Evolutionary conservation across 2,113 vertebrate genomes (phyloP).

Genomic region (Lota lota): DNA sequence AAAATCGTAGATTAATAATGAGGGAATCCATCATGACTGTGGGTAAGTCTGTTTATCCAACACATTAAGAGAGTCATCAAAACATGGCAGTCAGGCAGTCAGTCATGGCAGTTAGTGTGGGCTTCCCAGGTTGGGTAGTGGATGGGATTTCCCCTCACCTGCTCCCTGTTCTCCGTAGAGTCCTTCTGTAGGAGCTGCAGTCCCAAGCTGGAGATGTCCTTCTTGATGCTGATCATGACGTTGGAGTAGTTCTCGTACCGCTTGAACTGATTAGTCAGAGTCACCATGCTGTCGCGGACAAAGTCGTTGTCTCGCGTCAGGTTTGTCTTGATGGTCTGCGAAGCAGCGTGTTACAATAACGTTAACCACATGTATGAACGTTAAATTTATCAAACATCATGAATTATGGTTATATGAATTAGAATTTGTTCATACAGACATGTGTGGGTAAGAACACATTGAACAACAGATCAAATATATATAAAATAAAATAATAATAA

Average conservation of each 20-base stretch:
- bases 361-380: not conserved
- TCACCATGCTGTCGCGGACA: slow-evolving; percentile 85
- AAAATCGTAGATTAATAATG: no score
- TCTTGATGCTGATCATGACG: slow-evolving; percentile 94
- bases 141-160: slow-evolving; percentile 66
- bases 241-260: slow-evolving; percentile 93
- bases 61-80: no score
- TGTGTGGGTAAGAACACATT: no score
- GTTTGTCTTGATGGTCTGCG: slow-evolving; percentile 91
- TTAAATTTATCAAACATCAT: not conserved
- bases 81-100: not conserved
- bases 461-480: no score
- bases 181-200: slow-evolving; percentile 94
- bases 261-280: slow-evolving; percentile 85
- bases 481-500: no score
- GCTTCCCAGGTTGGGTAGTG: not conserved
- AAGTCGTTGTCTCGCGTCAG: slow-evolving; percentile 91
- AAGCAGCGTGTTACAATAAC: slow-evolving; percentile 6
- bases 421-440: not conserved
- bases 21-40: no score
- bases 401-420: not conserved
- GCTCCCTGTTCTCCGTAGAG: slow-evolving; percentile 74
- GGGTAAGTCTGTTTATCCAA: no score
- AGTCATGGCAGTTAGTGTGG: not conserved
- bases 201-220: slow-evolving; percentile 90